Evolutionary conservation across 1,140 invertebrate genomes (phyloP), one percentile per base, ranked within the genome.

Genomic region (Aphis gossypii): DNA sequence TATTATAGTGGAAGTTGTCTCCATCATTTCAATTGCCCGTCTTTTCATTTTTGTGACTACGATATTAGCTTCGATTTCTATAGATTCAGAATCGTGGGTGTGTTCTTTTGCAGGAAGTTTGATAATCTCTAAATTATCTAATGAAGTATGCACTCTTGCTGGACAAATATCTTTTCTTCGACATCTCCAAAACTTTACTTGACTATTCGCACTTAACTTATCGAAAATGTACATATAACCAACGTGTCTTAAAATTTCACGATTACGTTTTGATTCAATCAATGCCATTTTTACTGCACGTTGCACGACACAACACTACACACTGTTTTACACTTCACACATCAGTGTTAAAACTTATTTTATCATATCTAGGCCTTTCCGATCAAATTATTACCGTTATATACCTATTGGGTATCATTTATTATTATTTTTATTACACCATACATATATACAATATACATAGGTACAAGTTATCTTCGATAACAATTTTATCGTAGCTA

Each of bases 1-100:
- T n/a, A 76, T 76, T 76, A 76, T 76, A 76, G 68, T 76, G 14
- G 68, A 76, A 76, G 68, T 76, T 76, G 68, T 68, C 60, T 68
- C 60, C 60, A 68, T 68, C 8, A 25, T 68, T 68, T 68, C 60
- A 68, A n/a, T 68, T 68, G 60, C 60, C 9, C 60, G 60, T n/a
- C 60, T 68, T 68, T 68, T 68, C 60, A 68, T 68, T 68, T 68
- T 68, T 68, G 60, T 68, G 30, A 68, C 60, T 68, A 68, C 60
- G 8, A 68, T 68, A 68, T 68, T 25, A 76, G 68, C 68, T 76
- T 76, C 68, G 14, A 76, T 76, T 76, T 76, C 68, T 76, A 76
- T 6, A 35, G 68, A 9, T 76, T 76, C n/a, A 76, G 60, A 68
- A 68, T 68, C 60, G 60, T 76, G 68, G 8, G 68, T 76, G 68